Conservation (phyloP, 2,797 vertebrate genomes). For the Kryptopterus vitreolus region DNA sequence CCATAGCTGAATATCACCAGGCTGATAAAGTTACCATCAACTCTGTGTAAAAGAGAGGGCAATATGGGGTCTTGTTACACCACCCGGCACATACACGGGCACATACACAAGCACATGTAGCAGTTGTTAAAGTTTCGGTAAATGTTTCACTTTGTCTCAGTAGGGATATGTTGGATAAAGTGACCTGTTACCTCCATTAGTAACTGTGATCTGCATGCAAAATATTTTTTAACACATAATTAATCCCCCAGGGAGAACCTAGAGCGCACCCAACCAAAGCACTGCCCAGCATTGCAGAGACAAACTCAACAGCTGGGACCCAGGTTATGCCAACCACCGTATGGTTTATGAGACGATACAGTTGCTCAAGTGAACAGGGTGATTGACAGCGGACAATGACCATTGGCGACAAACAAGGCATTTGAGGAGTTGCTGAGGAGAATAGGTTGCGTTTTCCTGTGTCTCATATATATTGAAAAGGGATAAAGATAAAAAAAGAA, state of each 20-base stretch:
- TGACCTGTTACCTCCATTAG: constrained; percentile 64
- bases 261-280: constrained; percentile 1
- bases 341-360: constrained; percentile 11
- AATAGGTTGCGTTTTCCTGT: not conserved
- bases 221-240: constrained; percentile 49
- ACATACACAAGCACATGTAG: not conserved
- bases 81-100: not conserved
- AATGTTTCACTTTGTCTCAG: not conserved
- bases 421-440: not conserved
- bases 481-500: not conserved
- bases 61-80: constrained; percentile 51
- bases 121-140: constrained; percentile 11
- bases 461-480: not conserved
- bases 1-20: constrained; percentile 39
- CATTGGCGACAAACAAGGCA: not conserved
- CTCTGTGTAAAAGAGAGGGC: constrained; percentile 26
- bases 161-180: constrained; percentile 58
- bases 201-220: constrained; percentile 45
- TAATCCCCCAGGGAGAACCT: constrained; percentile 34
- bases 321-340: constrained; percentile 1
- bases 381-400: not conserved
- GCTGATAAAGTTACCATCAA: constrained; percentile 53
- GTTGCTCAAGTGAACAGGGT: not conserved
- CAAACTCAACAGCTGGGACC: constrained; percentile 36
- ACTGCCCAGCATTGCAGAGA: constrained; percentile 28